These are phyloP conservation scores for Daktulosphaira vitifoliae DNA, from an alignment of 1,140 invertebrate species.

Conservation along the genomic window DNA sequence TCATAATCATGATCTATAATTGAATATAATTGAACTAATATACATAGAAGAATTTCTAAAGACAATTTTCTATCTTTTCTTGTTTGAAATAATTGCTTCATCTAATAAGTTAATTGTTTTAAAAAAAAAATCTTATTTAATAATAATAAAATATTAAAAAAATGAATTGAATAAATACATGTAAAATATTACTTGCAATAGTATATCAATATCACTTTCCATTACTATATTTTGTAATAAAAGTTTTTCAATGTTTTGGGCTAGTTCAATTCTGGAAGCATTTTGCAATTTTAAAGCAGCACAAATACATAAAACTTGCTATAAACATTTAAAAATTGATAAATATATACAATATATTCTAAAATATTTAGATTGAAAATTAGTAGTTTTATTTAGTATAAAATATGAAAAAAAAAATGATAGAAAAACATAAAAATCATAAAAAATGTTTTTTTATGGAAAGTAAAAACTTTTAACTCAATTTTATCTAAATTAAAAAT, in stretches of 20 bases:
- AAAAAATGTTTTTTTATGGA: no score
- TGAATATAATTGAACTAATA: conserved; percentile 21
- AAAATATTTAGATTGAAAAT: no score
- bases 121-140: neutral
- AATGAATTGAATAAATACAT: neutral
- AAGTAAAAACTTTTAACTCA: no score
- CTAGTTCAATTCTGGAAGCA: conserved; percentile 20
- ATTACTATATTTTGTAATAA: conserved; percentile 25
- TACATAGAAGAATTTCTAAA: conserved; percentile 25
- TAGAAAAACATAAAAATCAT: no score
- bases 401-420: no score
- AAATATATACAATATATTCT: no score
- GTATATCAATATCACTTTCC: conserved; percentile 8
- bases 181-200: neutral
- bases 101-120: no score
- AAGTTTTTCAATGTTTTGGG: conserved; percentile 25
- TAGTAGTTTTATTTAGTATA: no score
- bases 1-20: conserved; percentile 13
- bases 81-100: conserved; percentile 23
- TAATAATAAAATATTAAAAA: neutral
- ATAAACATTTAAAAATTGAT: no score
- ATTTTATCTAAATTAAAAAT: no score
- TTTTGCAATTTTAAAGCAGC: conserved; percentile 24
- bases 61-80: conserved; percentile 22
- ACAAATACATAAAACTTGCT: conserved; percentile 26